phyloP scores from a whole-genome alignment of 2,113 vertebrate species.

The Phyllostomus hastatus region DNA sequence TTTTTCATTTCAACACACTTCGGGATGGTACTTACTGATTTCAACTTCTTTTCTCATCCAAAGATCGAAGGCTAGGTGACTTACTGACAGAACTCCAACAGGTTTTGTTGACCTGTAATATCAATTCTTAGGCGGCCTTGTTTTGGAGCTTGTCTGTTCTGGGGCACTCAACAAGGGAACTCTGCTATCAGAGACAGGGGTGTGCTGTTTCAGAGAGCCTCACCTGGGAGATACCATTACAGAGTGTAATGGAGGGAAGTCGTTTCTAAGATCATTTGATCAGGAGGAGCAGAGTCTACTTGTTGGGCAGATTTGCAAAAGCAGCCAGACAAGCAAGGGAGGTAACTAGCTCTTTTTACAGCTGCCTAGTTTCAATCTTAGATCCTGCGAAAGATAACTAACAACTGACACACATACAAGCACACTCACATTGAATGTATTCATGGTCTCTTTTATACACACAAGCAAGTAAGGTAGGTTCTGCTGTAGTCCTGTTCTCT shows the following conservation, averaged over 20 bases:
- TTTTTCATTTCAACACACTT: slow-evolving; percentile 61
- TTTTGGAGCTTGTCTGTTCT: slow-evolving; percentile 74
- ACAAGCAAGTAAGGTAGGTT: slow-evolving; percentile 46
- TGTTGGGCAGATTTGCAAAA: slow-evolving; percentile 72
- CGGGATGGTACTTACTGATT: slow-evolving; percentile 73
- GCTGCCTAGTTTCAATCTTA: slow-evolving; percentile 70
- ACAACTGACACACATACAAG: slow-evolving; percentile 55
- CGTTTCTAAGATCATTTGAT: slow-evolving; percentile 70
- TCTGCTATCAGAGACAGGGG: slow-evolving; percentile 80
- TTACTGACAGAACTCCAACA: slow-evolving; percentile 48
- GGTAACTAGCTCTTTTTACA: slow-evolving; percentile 66
- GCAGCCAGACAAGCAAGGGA: slow-evolving; percentile 71
- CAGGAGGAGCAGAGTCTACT: slow-evolving; percentile 69
- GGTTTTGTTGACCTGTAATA: slow-evolving; percentile 47
- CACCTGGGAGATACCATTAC: slow-evolving; percentile 78
- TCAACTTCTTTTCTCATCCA: slow-evolving; percentile 64
- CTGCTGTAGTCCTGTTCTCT: slow-evolving; percentile 56
- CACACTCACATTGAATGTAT: slow-evolving; percentile 64
- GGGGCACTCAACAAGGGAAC: slow-evolving; percentile 77
- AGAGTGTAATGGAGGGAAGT: slow-evolving; percentile 75
- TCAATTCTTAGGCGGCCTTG: slow-evolving; percentile 71
- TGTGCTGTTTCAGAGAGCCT: slow-evolving; percentile 77
- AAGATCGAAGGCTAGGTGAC: slow-evolving; percentile 53
- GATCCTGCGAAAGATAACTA: slow-evolving; percentile 69
- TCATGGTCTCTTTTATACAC: slow-evolving; percentile 34